Evolutionary conservation across 2,113 vertebrate genomes (phyloP), one percentile per base, ranked within the genome.

Genomic region (Leptodactylus fuscus): DNA sequence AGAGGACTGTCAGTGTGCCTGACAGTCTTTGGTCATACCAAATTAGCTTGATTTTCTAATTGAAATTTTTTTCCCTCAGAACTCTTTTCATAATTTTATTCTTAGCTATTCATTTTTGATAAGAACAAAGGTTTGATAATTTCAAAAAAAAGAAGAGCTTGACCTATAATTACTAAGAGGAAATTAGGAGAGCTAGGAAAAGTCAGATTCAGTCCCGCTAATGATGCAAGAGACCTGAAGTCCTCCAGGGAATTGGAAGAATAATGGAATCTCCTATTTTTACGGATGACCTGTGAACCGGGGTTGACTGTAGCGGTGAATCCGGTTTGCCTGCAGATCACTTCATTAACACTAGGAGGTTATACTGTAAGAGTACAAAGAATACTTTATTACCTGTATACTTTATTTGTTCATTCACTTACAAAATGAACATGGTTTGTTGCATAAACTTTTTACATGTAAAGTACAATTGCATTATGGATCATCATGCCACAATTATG

Each of bases 241-340:
- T 92, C 93, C 97, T 95, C 95, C 90, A 87, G 97, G 97, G 97
- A 98, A 90, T 90, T 90, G 46, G 93, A 97, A 97, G 97, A 99
- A 97, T 98, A 98, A 99, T 99, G 97, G 96, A 97, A 97, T 95
- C 94, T 96, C 95, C 96, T 98, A 97, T 98, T 98, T 99, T 98
- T 98, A 98, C 90, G 93, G 95, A 94, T 94, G 94, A 95, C 96
- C 95, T 95, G 95, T 96, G 96, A 94, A 95, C 94, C 94, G 93
- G 94, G 91, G 94, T 95, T 94, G 93, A 95, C 94, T 95, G 93
- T 94, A 85, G 93, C 93, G 92, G 94, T 93, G 94, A 95, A 95
- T 95, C 93, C 93, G 91, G 93, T 95, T 95, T 94, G 93, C 92
- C 95, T 95, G 94, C 92, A 92, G 94, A 96, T 95, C 95, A 95